Base-by-base conservation (phyloP, 23 tunicate genomes). In the Clavelina lepadiformis region DNA sequence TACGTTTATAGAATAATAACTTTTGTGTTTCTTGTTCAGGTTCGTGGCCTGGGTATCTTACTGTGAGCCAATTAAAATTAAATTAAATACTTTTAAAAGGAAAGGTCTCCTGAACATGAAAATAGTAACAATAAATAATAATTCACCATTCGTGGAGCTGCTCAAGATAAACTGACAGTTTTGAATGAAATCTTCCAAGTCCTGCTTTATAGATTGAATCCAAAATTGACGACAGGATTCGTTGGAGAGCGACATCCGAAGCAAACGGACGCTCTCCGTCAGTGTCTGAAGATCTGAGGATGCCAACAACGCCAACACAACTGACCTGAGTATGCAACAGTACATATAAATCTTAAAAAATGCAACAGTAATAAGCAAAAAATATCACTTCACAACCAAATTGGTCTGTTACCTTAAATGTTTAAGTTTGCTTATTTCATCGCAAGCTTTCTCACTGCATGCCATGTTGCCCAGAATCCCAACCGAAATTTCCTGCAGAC, bases 391-490 rank as follows among this genome's bases (percentile, higher is more conserved):
- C 15, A 44, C 13, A 44, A 11, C 49, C 13, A 11, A 44, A 44
- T 44, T 44, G 49, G 15, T 8, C 22, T 13, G 23, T 13, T 20
- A 78, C 84, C 84, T 68, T 47, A 78, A 50, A 20, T 71, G 72
- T 3, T 56, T 24, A 35, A 33, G 24, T 28, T 58, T 72, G 46
- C 80, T 68, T n/a, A 86, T 63, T 25, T 38, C 76, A n/a, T 34
- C 29, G 58, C 95, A 86, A 55, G 95, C 71, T 35, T 58, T 45
- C 1, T 34, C 63, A 35, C 71, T 72, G 71, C 95, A 77, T 28
- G 95, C 85, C 85, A 86, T 86, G 53, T 86, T 86, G 0, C 69
- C 95, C 51, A 86, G 45, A 2, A 86, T 72, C 19, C 95, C 95
- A 56, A 86, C 75, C 18, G 74, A 53, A 23, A 86, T 86, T 58